phyloP scores from a whole-genome alignment of 2,797 vertebrate species.

The Taeniopygia guttata region DNA sequence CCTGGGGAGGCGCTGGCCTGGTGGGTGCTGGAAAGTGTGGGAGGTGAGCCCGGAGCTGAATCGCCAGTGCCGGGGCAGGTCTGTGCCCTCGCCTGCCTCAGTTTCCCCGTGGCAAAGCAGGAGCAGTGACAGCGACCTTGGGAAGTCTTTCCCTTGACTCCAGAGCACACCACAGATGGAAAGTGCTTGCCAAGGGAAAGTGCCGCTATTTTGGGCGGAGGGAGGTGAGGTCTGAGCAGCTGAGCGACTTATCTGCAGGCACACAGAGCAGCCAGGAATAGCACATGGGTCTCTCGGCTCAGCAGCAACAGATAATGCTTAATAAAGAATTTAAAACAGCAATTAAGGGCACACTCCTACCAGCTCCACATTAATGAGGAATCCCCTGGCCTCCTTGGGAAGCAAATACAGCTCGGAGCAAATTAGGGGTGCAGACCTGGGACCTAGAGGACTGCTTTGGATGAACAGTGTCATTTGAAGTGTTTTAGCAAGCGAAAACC shows the following conservation, averaged over 20 bases:
- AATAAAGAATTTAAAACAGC: slow-evolving; percentile 35
- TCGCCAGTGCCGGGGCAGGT: background rate
- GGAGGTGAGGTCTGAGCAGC: slow-evolving; percentile 16
- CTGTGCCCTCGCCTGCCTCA: background rate
- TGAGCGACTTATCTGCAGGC: slow-evolving; percentile 27
- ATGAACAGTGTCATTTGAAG: background rate
- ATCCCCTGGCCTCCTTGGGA: background rate
- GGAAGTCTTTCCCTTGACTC: background rate
- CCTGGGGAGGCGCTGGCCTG: background rate
- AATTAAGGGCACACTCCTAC: background rate
- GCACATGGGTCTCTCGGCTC: background rate
- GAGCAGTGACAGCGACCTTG: background rate
- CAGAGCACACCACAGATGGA: background rate
- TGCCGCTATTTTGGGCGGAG: background rate
- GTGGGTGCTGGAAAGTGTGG: background rate
- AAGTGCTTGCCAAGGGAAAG: slow-evolving; percentile 33
- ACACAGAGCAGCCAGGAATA: slow-evolving; percentile 17
- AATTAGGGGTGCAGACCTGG: background rate
- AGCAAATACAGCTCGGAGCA: background rate
- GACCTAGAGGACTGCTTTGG: background rate
- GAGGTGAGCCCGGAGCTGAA: background rate
- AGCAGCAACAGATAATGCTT: slow-evolving; percentile 8
- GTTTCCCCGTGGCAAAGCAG: background rate
- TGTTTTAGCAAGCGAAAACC: background rate
- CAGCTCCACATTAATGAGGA: background rate